A percentile compares a stretch with the other conserved stretches of the same genome.
These are phyloP conservation scores for Lepidurus packardi DNA, from an alignment of 1,140 invertebrate genomes.

Conservation along the genomic window DNA sequence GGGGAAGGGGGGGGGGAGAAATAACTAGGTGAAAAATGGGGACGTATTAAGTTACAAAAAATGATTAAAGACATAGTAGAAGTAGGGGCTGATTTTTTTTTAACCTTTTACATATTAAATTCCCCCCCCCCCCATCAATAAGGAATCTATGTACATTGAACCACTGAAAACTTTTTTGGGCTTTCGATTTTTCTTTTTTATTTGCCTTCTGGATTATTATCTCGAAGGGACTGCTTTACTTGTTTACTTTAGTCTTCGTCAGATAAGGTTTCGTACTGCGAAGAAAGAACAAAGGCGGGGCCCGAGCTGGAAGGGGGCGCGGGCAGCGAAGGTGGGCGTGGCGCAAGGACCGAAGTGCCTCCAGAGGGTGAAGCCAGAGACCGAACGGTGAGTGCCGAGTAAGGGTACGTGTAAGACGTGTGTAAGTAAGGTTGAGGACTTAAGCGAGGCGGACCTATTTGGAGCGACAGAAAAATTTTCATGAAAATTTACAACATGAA, in stretches of 20 bases:
- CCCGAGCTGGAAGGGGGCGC: constrained; percentile 44
- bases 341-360: constrained; percentile 30
- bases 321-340: constrained; percentile 12
- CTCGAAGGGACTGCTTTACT: no score
- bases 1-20: not conserved
- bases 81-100: not conserved
- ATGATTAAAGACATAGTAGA: not conserved
- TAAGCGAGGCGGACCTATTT: constrained; percentile 33
- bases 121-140: not conserved
- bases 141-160: constrained; percentile 1
- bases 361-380: constrained; percentile 27
- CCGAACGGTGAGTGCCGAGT: constrained; percentile 35
- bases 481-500: no score
- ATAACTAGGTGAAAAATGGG: not conserved
- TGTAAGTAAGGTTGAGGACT: constrained; percentile 33
- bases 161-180: not conserved
- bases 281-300: constrained; percentile 70
- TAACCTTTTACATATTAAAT: not conserved
- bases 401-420: constrained; percentile 35
- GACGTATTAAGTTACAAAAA: not conserved
- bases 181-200: not conserved
- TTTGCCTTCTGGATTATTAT: not conserved
- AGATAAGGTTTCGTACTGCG: constrained; percentile 78
- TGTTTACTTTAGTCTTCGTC: constrained; percentile 64
- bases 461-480: constrained; percentile 36